Evolutionary conservation across 2,113 vertebrate genomes (phyloP).

Genomic region (Carassius carassius): DNA sequence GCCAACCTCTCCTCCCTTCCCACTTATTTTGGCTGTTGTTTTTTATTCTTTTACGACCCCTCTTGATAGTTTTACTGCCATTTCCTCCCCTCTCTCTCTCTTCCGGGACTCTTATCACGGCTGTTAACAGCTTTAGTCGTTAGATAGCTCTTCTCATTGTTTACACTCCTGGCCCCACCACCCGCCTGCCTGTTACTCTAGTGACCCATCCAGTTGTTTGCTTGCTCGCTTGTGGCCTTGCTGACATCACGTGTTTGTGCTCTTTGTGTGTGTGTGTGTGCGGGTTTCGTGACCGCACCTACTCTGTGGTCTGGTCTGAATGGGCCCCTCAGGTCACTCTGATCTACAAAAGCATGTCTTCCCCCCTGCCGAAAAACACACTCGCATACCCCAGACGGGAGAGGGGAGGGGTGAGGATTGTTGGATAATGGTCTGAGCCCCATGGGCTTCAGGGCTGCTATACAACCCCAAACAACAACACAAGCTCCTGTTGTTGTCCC

Average conservation of each 20-base stretch:
- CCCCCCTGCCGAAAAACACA: slow-evolving; percentile 20
- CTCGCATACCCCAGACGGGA: slow-evolving; percentile 11
- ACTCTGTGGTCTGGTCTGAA: slow-evolving; percentile 54
- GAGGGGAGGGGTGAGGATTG: slow-evolving; percentile 14
- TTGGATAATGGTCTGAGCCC: slow-evolving; percentile 1
- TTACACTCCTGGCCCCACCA: slow-evolving; percentile 58
- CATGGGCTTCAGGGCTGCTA: neutral
- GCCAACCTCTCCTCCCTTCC: neutral
- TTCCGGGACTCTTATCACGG: slow-evolving; percentile 60
- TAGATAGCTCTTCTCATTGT: slow-evolving; percentile 63
- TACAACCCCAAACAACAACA: slow-evolving; percentile 30
- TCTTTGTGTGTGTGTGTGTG: neutral
- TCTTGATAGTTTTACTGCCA: slow-evolving; percentile 60
- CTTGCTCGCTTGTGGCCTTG: slow-evolving; percentile 52
- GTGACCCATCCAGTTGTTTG: slow-evolving; percentile 59
- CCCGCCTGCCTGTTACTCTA: slow-evolving; percentile 39
- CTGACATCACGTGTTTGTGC: slow-evolving; percentile 35
- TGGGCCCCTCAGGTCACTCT: slow-evolving; percentile 53
- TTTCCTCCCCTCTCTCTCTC: slow-evolving; percentile 58
- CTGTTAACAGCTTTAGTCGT: slow-evolving; percentile 69
- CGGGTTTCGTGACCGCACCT: slow-evolving; percentile 53
- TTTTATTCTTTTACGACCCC: slow-evolving; percentile 45
- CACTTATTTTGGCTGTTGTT: slow-evolving; percentile 39
- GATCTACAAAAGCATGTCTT: slow-evolving; percentile 54
- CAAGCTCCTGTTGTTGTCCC: slow-evolving; percentile 35